Percentiles rank a stretch among this genome's conserved stretches.
phyloP scores from a whole-genome alignment of 2,888 invertebrate species.

The Drosophila emarginata region DNA sequence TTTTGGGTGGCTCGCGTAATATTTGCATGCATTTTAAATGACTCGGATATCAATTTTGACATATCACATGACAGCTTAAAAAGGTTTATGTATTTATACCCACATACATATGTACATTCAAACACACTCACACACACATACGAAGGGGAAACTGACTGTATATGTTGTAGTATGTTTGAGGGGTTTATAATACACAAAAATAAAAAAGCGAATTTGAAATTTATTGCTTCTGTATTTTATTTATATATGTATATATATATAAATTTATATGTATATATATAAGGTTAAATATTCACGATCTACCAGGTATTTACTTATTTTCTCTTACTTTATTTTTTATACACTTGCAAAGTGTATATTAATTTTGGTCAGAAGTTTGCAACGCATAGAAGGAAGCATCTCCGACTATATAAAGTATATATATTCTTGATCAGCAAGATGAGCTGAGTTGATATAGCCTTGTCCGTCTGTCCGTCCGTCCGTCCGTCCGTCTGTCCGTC shows the following conservation, averaged over 20 bases:
- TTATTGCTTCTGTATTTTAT: slow-evolving; percentile 66
- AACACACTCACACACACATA: slow-evolving; percentile 1
- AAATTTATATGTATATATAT: slow-evolving; percentile 46
- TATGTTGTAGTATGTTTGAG: slow-evolving; percentile 27
- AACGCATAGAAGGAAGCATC: no score
- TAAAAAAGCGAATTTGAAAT: slow-evolving; percentile 62
- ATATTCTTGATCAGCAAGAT: no score
- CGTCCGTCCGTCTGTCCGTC: no score
- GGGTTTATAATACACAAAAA: slow-evolving; percentile 56
- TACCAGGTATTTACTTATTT: slow-evolving; percentile 17
- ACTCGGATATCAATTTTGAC: slow-evolving; percentile 79
- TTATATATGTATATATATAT: slow-evolving; percentile 47
- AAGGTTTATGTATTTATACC: slow-evolving; percentile 78
- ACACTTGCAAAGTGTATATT: no score
- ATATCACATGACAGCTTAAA: slow-evolving; percentile 79
- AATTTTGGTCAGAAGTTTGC: no score
- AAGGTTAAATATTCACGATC: slow-evolving; percentile 66
- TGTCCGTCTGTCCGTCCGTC: no score
- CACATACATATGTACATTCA: slow-evolving; percentile 38
- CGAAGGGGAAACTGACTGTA: neutral
- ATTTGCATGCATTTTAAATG: slow-evolving; percentile 79
- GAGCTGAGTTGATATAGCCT: no score
- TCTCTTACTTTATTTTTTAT: no score
- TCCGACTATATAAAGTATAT: no score
- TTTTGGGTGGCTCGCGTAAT: slow-evolving; percentile 47